Percentiles rank a stretch among this genome's conserved stretches.
Conservation (phyloP, 2,888 invertebrate genomes). For the Euzophera pinguis region DNA sequence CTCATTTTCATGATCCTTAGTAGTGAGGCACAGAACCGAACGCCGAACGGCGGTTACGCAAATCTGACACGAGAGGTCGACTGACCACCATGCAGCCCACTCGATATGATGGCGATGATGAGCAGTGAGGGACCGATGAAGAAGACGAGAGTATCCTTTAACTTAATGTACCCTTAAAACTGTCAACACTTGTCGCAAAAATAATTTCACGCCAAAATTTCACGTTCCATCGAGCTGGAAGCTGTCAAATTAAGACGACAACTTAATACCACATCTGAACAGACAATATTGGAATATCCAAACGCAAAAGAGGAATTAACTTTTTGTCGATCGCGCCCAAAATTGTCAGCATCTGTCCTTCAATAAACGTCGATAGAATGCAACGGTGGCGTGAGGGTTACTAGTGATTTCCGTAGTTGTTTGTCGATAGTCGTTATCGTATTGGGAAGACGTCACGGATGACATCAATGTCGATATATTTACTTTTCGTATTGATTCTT, state of each 20-base stretch:
- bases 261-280: neutral
- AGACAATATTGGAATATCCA: neutral
- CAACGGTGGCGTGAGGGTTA: neutral
- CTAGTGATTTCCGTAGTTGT: neutral
- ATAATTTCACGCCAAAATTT: too few species aligned
- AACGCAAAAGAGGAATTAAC: neutral
- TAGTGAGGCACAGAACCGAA: too few species aligned
- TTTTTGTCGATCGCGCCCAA: neutral
- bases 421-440: neutral
- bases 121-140: too few species aligned
- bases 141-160: too few species aligned
- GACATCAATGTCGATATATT: neutral
- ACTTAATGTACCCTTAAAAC: too few species aligned
- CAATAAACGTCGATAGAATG: conserved; percentile 1
- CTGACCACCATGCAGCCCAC: too few species aligned
- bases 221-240: neutral
- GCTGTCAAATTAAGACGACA: neutral
- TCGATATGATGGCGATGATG: too few species aligned
- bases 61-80: too few species aligned
- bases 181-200: too few species aligned
- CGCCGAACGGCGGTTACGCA: too few species aligned
- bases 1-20: too few species aligned
- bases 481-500: neutral
- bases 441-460: too few species aligned
- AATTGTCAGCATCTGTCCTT: neutral